Evolutionary conservation across 92 coral and sea anemone genomes (phyloP).

Genomic region (Epizoanthus illoricatus): DNA sequence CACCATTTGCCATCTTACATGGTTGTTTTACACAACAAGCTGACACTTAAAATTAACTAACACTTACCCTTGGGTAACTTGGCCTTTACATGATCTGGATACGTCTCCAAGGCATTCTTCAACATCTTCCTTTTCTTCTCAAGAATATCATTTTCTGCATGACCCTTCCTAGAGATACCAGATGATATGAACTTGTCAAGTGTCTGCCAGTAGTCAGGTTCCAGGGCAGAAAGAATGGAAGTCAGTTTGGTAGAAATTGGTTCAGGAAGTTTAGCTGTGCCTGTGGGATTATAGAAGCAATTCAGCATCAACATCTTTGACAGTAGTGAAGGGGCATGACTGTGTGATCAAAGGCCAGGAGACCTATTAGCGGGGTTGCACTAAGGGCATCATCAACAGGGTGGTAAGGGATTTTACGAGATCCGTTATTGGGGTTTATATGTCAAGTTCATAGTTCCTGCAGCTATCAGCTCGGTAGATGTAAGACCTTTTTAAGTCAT

Average conservation of each 20-base stretch:
- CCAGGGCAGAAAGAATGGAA: constrained; percentile 13
- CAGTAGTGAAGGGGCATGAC: too few species aligned
- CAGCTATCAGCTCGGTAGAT: too few species aligned
- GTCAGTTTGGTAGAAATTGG: neutral
- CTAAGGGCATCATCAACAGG: too few species aligned
- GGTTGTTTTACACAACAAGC: neutral
- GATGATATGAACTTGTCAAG: constrained; percentile 20
- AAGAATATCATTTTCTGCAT: constrained; percentile 14
- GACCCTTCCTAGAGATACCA: neutral
- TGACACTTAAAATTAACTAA: neutral
- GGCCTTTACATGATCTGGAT: constrained; percentile 5
- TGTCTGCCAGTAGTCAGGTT: constrained; percentile 23
- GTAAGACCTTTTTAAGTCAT: too few species aligned
- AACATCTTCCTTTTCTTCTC: constrained; percentile 9
- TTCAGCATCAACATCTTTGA: too few species aligned
- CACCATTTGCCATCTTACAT: neutral
- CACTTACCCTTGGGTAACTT: neutral
- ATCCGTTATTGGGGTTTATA: too few species aligned
- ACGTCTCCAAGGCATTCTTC: neutral
- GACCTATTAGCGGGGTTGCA: too few species aligned
- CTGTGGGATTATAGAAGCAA: neutral
- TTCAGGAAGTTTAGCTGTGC: neutral
- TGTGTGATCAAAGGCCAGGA: too few species aligned
- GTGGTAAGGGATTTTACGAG: too few species aligned
- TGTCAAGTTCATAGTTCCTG: too few species aligned